Evolutionary conservation across 2,113 vertebrate species (phyloP), one percentile per base, ranked within the genome.

Genomic region (Tichodroma muraria): DNA sequence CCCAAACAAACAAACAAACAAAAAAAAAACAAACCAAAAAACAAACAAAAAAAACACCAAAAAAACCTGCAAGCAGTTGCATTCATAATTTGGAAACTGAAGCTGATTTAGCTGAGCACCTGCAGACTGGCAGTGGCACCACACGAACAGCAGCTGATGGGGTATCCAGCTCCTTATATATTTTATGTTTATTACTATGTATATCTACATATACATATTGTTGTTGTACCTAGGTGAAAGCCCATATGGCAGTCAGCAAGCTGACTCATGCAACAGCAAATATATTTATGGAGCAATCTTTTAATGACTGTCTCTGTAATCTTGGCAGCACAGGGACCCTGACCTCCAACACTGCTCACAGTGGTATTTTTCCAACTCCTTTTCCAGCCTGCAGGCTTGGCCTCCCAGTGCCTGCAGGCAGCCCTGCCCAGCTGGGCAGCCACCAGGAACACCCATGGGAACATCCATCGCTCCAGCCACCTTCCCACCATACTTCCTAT

Each of bases 261-360:
- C 90, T 92, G 94, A 92, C 60, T 95, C 90, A 88, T 71, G 56
- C 69, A 63, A 66, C 15, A 75, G 76, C 70, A 88, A 75, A 59
- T 56, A 10, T 27, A 80, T 85, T 94, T 93, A 93, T 52, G 83
- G 72, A 90, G 24, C 72, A 75, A 92, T 79, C 65, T 78, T 75
- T 81, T 68, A 93, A 84, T 71, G 85, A 28, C 72, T 37, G 24
- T 66, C 71, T 76, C 72, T 80, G 9, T 38, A 33, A 22, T 40
- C 86, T 85, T 86, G 88, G 94, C 94, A 96, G 88, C 69, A 56
- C 3, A 21, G 86, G 50, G 83, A 75, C 73, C 47, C 33, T 21
- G 38, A 70, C 35, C 75, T 70, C 47, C 56, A 23, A 1, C 2
- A 10, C 82, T 52, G 63, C 59, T 91, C 75, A 49, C 69, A 66